These are phyloP conservation scores for Acanthosepion lycidas DNA, from an alignment of 2,888 invertebrate genomes.

Conservation along the genomic window DNA sequence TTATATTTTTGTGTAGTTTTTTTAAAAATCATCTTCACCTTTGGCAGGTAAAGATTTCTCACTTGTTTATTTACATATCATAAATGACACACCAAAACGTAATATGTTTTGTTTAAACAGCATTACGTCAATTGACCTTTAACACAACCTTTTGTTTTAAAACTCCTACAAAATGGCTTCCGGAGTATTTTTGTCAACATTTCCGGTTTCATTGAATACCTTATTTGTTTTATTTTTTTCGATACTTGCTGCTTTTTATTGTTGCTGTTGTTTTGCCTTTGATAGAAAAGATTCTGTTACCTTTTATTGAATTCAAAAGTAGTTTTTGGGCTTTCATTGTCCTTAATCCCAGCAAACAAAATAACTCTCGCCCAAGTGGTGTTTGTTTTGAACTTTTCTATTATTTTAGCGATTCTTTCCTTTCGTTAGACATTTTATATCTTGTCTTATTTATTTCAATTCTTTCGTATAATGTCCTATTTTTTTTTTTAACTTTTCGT, in stretches of 20 bases:
- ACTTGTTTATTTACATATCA: background rate
- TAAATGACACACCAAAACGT: background rate
- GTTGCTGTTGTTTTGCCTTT: background rate
- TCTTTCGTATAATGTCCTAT: background rate
- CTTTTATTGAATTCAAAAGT: background rate
- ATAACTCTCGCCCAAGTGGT: constrained; percentile 3
- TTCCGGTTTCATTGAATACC: constrained; percentile 17
- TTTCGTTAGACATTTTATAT: background rate
- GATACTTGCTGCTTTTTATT: background rate
- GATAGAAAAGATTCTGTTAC: background rate
- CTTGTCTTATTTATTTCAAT: background rate
- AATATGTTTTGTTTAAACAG: background rate
- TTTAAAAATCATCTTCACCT: background rate
- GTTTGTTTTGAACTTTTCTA: background rate
- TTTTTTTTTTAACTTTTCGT: too few relatives aligned
- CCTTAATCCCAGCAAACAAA: constrained; percentile 33
- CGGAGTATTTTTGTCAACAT: background rate
- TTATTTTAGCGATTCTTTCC: too few relatives aligned
- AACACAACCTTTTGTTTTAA: background rate
- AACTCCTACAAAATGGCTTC: constrained; percentile 18
- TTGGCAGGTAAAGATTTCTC: background rate
- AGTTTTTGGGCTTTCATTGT: background rate
- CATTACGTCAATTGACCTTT: constrained; percentile 33
- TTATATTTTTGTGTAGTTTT: background rate
- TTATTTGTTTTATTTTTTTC: background rate